phyloP scores from a whole-genome alignment of 2,888 invertebrate species.

The Nebria salina region DNA sequence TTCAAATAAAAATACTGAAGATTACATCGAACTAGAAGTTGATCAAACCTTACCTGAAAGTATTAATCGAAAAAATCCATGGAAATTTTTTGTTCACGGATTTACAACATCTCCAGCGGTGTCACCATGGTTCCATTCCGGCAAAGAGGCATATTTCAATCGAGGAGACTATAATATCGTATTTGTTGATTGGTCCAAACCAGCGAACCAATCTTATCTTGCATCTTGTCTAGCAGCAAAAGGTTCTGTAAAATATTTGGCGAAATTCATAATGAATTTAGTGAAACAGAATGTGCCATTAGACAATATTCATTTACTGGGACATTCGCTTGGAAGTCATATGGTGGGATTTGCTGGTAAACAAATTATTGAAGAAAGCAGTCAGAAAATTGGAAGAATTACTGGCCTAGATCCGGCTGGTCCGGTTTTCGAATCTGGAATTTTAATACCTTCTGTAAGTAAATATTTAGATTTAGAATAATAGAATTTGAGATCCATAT shows the following conservation, averaged over 20 bases:
- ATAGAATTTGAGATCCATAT: background rate
- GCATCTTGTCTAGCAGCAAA: constrained; percentile 61
- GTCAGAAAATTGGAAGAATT: constrained; percentile 59
- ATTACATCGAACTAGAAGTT: constrained; percentile 25
- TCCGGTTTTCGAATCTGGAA: constrained; percentile 62
- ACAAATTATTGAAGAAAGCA: constrained; percentile 50
- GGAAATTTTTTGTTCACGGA: constrained; percentile 65
- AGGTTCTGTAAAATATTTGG: constrained; percentile 45
- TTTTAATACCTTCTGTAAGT: constrained; percentile 2
- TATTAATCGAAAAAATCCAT: constrained; percentile 52
- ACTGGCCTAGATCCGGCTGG: constrained; percentile 67
- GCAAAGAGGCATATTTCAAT: constrained; percentile 61
- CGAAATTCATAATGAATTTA: constrained; percentile 34
- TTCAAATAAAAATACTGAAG: constrained; percentile 19
- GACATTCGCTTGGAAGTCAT: constrained; percentile 58
- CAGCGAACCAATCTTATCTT: constrained; percentile 53
- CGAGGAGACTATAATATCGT: constrained; percentile 62
- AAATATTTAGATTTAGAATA: background rate
- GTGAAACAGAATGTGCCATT: constrained; percentile 47
- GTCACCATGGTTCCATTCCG: constrained; percentile 57
- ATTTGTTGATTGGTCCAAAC: constrained; percentile 61
- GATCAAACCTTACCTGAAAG: constrained; percentile 5
- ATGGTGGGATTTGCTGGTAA: constrained; percentile 56
- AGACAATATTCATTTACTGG: constrained; percentile 55
- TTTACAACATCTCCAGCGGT: constrained; percentile 62